Conservation (phyloP, 1,140 invertebrate species). For the Drosophila lini region DNA sequence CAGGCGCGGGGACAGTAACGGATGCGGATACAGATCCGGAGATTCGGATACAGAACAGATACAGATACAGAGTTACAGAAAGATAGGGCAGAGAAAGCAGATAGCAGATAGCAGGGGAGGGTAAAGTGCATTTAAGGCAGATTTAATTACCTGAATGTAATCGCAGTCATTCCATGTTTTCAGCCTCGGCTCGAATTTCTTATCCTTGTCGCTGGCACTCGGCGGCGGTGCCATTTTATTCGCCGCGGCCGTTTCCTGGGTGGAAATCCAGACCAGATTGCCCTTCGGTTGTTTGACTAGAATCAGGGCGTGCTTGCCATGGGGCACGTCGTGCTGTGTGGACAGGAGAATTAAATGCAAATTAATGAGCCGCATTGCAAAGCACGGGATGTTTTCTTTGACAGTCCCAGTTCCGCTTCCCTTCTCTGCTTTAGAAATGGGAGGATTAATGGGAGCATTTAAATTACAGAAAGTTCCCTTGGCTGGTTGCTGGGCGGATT, state of each 20-base stretch:
- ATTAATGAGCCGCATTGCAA: slow-evolving; percentile 66
- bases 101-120: slow-evolving; percentile 9
- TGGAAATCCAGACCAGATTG: slow-evolving; percentile 92
- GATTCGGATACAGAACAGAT: slow-evolving; percentile 15
- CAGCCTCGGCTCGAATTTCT: slow-evolving; percentile 85
- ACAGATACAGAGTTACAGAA: slow-evolving; percentile 5
- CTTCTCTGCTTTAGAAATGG: not conserved
- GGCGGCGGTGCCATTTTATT: slow-evolving; percentile 69
- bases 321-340: slow-evolving; percentile 90
- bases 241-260: slow-evolving; percentile 85
- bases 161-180: slow-evolving; percentile 93
- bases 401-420: slow-evolving; percentile 12
- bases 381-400: slow-evolving; percentile 38
- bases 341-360: slow-evolving; percentile 72
- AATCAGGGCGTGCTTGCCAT: slow-evolving; percentile 93
- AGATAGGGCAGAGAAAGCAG: slow-evolving; percentile 24
- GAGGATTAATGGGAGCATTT: slow-evolving; percentile 44
- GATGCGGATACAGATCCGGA: slow-evolving; percentile 15
- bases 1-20: slow-evolving; percentile 15
- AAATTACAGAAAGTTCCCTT: slow-evolving; percentile 23
- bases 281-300: slow-evolving; percentile 92
- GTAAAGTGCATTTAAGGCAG: slow-evolving; percentile 66
- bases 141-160: slow-evolving; percentile 88
- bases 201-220: slow-evolving; percentile 82
- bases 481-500: not conserved